Percentiles rank a stretch among this genome's conserved stretches.
These are phyloP conservation scores for Uropetala carovei DNA, from an alignment of 2,888 invertebrate species.

Conservation along the genomic window DNA sequence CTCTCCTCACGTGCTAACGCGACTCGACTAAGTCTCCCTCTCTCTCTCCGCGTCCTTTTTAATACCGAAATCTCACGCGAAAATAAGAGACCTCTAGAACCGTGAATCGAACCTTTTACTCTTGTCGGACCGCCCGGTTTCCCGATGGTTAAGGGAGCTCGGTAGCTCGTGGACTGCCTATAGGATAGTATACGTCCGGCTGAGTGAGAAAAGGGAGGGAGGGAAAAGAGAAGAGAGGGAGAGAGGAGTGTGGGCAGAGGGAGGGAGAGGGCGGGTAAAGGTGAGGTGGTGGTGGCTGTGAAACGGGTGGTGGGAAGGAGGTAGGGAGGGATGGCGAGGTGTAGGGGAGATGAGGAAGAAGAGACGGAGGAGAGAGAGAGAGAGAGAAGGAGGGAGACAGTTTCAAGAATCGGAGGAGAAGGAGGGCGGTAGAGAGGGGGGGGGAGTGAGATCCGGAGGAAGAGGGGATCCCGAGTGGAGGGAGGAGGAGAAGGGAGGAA, in stretches of 20 bases:
- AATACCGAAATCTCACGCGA: constrained; percentile 25
- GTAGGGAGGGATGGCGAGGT: neutral
- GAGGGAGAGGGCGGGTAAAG: constrained; percentile 1
- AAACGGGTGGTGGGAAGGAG: neutral
- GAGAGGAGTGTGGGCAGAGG: constrained; percentile 16
- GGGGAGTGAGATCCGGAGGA: neutral
- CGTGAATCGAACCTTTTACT: neutral
- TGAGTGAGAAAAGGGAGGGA: constrained; percentile 22
- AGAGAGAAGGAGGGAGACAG: neutral
- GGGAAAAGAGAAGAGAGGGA: neutral
- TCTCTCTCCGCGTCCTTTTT: neutral
- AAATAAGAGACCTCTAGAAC: neutral
- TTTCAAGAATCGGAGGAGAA: constrained; percentile 31
- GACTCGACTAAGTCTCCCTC: neutral
- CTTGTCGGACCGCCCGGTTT: neutral
- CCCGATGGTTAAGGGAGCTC: constrained; percentile 60
- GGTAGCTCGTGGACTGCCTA: constrained; percentile 64
- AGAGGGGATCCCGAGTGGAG: neutral
- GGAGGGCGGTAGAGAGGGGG: neutral
- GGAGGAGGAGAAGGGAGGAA: neutral
- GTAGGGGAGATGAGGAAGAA: neutral
- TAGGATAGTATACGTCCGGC: constrained; percentile 59
- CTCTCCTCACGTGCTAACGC: neutral
- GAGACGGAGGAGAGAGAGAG: neutral
- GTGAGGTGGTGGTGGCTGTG: neutral